Conservation (phyloP, 1,140 invertebrate species). For the Probaryconus sp. region DNA sequence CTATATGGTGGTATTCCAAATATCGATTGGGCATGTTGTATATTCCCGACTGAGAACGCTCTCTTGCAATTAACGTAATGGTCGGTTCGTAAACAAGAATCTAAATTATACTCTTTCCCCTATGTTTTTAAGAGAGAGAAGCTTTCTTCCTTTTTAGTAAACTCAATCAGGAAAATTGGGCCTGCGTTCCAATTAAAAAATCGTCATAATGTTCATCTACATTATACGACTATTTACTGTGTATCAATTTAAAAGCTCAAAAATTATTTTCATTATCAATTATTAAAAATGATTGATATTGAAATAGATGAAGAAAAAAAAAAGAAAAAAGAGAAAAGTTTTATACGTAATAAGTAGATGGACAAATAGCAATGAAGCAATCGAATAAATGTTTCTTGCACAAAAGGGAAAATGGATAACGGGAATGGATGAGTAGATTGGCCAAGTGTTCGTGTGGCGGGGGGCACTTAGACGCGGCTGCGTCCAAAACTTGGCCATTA, state of each 20-base stretch:
- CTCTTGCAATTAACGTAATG: slow-evolving; percentile 68
- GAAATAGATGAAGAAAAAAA: neutral
- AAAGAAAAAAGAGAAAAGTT: neutral
- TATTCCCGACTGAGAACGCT: slow-evolving; percentile 57
- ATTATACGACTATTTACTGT: neutral
- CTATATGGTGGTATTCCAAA: slow-evolving; percentile 35
- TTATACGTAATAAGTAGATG: neutral
- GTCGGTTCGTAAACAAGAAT: slow-evolving; percentile 65
- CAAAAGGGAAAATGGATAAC: slow-evolving; percentile 56
- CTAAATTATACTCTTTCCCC: slow-evolving; percentile 65
- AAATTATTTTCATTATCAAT: neutral
- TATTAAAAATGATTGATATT: too few relatives aligned
- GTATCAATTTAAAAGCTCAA: neutral
- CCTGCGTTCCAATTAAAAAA: slow-evolving; percentile 62
- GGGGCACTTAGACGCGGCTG: slow-evolving; percentile 68
- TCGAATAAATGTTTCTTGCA: slow-evolving; percentile 31
- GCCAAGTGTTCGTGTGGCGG: slow-evolving; percentile 27
- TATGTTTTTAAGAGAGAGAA: slow-evolving; percentile 47
- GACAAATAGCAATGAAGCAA: slow-evolving; percentile 1
- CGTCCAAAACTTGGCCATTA: slow-evolving; percentile 74
- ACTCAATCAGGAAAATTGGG: slow-evolving; percentile 63
- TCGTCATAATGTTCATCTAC: slow-evolving; percentile 36
- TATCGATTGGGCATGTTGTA: slow-evolving; percentile 56
- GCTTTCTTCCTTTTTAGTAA: slow-evolving; percentile 56
- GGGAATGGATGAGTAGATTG: slow-evolving; percentile 51